Evolutionary conservation across 2,888 invertebrate genomes (phyloP).

Genomic region (Protodeltote pygarga): DNA sequence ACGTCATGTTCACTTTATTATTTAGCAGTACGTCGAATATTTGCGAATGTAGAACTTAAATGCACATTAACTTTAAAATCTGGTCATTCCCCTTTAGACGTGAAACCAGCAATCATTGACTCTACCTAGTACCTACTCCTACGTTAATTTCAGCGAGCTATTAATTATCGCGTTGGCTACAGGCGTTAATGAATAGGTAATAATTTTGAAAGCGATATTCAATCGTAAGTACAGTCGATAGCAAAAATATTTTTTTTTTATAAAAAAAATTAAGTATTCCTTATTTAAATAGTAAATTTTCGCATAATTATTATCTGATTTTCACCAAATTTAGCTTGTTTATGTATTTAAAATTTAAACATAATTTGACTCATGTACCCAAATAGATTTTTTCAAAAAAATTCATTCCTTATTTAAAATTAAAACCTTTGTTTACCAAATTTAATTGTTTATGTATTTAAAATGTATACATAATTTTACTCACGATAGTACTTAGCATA

Average conservation of each 20-base stretch:
- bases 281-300: neutral
- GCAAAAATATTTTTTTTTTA: neutral
- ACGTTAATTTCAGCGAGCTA: constrained; percentile 41
- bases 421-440: too few relatives aligned
- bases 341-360: too few relatives aligned
- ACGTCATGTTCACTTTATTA: constrained; percentile 29
- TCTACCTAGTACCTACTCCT: too few relatives aligned
- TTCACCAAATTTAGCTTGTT: too few relatives aligned
- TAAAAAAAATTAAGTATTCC: neutral
- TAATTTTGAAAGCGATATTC: constrained; percentile 30
- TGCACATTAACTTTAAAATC: too few relatives aligned
- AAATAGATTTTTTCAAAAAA: too few relatives aligned
- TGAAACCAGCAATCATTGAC: constrained; percentile 20
- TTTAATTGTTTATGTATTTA: too few relatives aligned
- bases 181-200: constrained; percentile 26
- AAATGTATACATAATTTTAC: too few relatives aligned
- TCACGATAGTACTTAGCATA: constrained; percentile 1
- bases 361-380: too few relatives aligned
- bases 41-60: constrained; percentile 22
- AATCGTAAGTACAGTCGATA: constrained; percentile 15
- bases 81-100: too few relatives aligned
- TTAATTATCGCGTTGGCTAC: constrained; percentile 39
- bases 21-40: constrained; percentile 24
- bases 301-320: too few relatives aligned
- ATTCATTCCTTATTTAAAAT: too few relatives aligned